These are phyloP conservation scores for Caenorhabditis tropicalis DNA, from an alignment of 1,140 invertebrate species.

Conservation along the genomic window DNA sequence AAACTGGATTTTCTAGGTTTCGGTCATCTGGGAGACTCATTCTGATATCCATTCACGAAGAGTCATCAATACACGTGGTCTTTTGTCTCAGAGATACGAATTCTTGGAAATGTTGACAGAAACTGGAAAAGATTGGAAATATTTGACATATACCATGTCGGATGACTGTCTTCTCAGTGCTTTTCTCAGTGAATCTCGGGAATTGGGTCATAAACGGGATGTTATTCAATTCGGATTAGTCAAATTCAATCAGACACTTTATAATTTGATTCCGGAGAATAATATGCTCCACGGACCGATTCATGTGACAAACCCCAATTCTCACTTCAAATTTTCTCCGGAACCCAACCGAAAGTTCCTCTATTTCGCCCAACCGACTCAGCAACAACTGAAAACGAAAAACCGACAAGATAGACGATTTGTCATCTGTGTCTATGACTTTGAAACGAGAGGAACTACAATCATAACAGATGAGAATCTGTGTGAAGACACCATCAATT, in stretches of 20 bases:
- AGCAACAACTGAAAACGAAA: not conserved
- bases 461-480: not conserved
- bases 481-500: not conserved
- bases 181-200: not conserved
- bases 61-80: not conserved
- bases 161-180: not conserved
- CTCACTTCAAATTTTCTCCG: not conserved
- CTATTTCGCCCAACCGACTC: not conserved
- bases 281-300: not conserved
- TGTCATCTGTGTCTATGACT: slow-evolving; percentile 9
- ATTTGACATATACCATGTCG: not conserved
- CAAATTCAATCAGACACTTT: not conserved
- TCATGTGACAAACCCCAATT: not conserved
- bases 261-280: not conserved
- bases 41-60: no score
- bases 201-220: not conserved
- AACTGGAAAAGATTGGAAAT: not conserved
- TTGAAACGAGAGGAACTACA: not conserved
- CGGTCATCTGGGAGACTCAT: not conserved
- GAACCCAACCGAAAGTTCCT: not conserved
- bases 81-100: not conserved
- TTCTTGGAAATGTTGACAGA: not conserved
- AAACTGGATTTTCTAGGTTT: not conserved
- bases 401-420: not conserved
- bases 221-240: not conserved